Evolutionary conservation across 2,888 invertebrate species (phyloP).

Genomic region (Caenorhabditis wallacei): DNA sequence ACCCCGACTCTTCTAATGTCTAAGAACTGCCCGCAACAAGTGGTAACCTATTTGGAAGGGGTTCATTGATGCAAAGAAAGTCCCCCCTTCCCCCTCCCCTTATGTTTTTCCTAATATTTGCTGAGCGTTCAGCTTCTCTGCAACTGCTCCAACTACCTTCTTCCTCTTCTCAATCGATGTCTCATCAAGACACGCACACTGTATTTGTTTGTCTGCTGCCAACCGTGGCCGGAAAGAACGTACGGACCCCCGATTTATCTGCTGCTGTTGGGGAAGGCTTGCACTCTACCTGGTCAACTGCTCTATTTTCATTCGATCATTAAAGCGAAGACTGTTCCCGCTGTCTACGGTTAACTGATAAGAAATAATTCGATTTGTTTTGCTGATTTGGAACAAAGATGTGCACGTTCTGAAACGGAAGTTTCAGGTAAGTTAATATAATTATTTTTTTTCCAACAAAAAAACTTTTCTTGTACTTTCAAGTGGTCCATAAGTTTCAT

Average conservation of each 20-base stretch:
- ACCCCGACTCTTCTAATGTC: too few species aligned
- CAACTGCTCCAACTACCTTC: constrained; percentile 46
- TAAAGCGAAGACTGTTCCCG: constrained; percentile 11
- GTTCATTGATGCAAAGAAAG: constrained; percentile 51
- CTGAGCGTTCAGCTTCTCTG: constrained; percentile 59
- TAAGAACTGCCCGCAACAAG: too few species aligned
- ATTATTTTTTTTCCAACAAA: not conserved
- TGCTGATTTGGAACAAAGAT: constrained; percentile 27
- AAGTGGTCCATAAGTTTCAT: not conserved
- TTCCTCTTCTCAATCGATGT: constrained; percentile 27
- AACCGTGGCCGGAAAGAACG: constrained; percentile 57
- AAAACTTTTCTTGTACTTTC: not conserved
- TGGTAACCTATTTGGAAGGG: too few species aligned
- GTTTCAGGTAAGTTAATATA: constrained; percentile 52
- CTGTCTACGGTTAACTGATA: constrained; percentile 8
- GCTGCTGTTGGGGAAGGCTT: constrained; percentile 48
- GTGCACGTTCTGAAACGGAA: constrained; percentile 44
- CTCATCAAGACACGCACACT: constrained; percentile 59
- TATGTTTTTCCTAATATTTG: constrained; percentile 44
- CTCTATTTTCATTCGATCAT: constrained; percentile 26
- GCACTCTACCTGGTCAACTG: constrained; percentile 31
- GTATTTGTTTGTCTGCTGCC: constrained; percentile 63
- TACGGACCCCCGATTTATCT: constrained; percentile 54
- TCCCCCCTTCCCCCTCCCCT: not conserved
- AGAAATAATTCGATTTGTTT: constrained; percentile 14